Conservation (phyloP, 2,113 vertebrate genomes). For the Phocoena sinus region DNA sequence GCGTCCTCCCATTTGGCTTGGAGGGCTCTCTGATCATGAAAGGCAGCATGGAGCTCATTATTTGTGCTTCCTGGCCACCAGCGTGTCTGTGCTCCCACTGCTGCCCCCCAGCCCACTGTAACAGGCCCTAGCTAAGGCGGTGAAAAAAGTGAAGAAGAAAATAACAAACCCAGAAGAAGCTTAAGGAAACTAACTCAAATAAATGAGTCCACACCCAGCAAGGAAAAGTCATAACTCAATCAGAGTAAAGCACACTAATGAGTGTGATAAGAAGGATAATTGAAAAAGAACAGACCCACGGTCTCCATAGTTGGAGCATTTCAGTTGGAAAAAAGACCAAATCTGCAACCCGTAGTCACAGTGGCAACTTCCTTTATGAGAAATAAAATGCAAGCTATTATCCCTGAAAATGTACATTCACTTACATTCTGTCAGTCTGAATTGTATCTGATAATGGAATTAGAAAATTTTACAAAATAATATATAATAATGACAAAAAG, state of each 20-base stretch:
- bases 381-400: background rate
- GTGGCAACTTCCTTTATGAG: background rate
- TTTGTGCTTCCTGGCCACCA: background rate
- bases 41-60: too few species aligned
- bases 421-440: background rate
- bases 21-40: background rate
- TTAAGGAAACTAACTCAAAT: background rate
- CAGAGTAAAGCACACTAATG: conserved; percentile 14
- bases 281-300: conserved; percentile 40
- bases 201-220: background rate
- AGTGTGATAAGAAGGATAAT: conserved; percentile 21
- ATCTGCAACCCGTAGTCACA: background rate
- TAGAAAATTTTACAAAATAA: background rate
- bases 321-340: background rate
- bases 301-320: background rate
- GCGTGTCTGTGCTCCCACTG: background rate
- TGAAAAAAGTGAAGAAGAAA: background rate
- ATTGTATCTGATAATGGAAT: background rate
- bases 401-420: background rate
- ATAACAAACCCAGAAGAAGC: background rate
- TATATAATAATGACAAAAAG: background rate
- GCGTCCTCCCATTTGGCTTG: background rate
- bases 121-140: background rate
- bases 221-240: conserved; percentile 47
- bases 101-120: background rate